phyloP scores from a whole-genome alignment of 2,888 invertebrate species.

The Julus scanicus region DNA sequence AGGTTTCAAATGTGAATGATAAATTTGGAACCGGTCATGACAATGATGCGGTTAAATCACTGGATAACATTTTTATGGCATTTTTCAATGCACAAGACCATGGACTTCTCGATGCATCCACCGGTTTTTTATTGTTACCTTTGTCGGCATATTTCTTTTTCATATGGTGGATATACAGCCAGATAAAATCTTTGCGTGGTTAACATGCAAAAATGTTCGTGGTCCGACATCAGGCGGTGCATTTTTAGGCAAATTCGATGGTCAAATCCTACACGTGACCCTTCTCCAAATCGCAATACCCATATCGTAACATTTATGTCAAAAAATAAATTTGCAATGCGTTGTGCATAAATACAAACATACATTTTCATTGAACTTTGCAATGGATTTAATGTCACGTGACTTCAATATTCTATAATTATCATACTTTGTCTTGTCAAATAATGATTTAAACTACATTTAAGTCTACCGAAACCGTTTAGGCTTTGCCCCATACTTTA shows the following conservation, averaged over 20 bases:
- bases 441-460: too few species aligned
- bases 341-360: too few species aligned
- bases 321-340: not conserved
- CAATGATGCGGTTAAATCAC: constrained; percentile 39
- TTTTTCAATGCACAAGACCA: not conserved
- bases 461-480: too few species aligned
- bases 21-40: constrained; percentile 2
- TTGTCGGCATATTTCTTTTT: not conserved
- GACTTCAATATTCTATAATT: too few species aligned
- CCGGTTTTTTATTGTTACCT: constrained; percentile 25
- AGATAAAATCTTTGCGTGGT: constrained; percentile 31
- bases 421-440: too few species aligned
- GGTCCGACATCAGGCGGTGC: not conserved
- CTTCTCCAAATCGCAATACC: not conserved
- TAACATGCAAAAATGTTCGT: not conserved
- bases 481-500: too few species aligned
- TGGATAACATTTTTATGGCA: constrained; percentile 23
- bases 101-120: constrained; percentile 1
- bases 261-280: not conserved
- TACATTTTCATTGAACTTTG: too few species aligned
- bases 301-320: not conserved
- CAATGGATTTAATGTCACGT: too few species aligned
- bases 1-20: constrained; percentile 8
- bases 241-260: not conserved
- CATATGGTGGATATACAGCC: not conserved